Evolutionary conservation across 2,888 invertebrate genomes (phyloP).

Genomic region (Caenorhabditis sp.): DNA sequence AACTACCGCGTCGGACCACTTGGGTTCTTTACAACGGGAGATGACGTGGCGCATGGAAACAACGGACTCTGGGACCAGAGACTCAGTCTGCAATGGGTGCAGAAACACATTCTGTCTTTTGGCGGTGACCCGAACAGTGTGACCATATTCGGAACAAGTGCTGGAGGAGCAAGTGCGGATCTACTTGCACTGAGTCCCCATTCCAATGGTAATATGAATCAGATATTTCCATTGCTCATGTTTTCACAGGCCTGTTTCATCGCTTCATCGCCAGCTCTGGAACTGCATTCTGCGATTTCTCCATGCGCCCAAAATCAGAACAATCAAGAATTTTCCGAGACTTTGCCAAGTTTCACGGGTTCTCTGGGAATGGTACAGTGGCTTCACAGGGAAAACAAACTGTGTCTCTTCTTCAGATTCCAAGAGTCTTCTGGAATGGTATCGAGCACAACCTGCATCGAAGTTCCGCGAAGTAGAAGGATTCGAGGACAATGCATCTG

Average conservation of each 20-base stretch:
- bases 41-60: slow-evolving; percentile 68
- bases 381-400: not conserved
- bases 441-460: slow-evolving; percentile 22
- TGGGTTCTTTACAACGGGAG: slow-evolving; percentile 70
- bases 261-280: slow-evolving; percentile 56
- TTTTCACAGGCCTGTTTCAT: slow-evolving; percentile 39
- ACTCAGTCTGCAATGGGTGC: slow-evolving; percentile 78
- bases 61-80: slow-evolving; percentile 79
- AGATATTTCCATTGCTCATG: not conserved
- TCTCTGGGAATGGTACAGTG: slow-evolving; percentile 21
- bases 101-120: slow-evolving; percentile 77
- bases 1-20: slow-evolving; percentile 76
- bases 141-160: slow-evolving; percentile 80
- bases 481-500: slow-evolving; percentile 20
- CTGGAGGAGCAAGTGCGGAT: slow-evolving; percentile 73
- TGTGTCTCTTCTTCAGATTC: slow-evolving; percentile 1
- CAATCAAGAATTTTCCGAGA: slow-evolving; percentile 45
- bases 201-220: slow-evolving; percentile 69
- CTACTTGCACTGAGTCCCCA: slow-evolving; percentile 70
- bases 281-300: slow-evolving; percentile 59
- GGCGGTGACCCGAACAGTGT: slow-evolving; percentile 78
- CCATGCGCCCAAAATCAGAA: slow-evolving; percentile 32
- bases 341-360: slow-evolving; percentile 60
- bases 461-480: slow-evolving; percentile 16
- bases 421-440: slow-evolving; percentile 46